phyloP scores from a whole-genome alignment of 2,888 invertebrate species.

The Lissonota sp. region DNA sequence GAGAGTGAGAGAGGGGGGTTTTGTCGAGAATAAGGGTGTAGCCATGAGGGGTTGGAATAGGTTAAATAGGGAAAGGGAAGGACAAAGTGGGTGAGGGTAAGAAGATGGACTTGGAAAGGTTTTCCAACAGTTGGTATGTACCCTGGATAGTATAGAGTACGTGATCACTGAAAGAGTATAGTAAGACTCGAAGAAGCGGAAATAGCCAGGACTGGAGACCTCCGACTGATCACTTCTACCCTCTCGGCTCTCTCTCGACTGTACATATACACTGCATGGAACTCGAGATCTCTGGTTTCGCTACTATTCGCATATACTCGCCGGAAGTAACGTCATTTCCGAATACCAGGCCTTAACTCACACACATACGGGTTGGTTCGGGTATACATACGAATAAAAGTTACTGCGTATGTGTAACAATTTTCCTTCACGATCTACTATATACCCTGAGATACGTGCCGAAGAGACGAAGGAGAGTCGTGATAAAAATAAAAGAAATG shows the following conservation, averaged over 20 bases:
- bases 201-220: slow-evolving; percentile 18
- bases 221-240: slow-evolving; percentile 19
- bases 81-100: neutral
- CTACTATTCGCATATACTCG: slow-evolving; percentile 38
- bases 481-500: slow-evolving; percentile 35
- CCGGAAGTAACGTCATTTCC: slow-evolving; percentile 56
- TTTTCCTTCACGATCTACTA: neutral
- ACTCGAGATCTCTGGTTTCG: slow-evolving; percentile 14
- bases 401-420: neutral
- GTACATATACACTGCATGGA: neutral
- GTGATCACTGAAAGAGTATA: slow-evolving; percentile 53
- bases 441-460: neutral
- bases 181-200: slow-evolving; percentile 33
- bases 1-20: neutral
- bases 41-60: slow-evolving; percentile 4
- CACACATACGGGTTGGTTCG: neutral
- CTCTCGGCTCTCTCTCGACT: neutral
- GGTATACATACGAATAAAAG: slow-evolving; percentile 17
- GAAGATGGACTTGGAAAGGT: slow-evolving; percentile 2
- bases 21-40: slow-evolving; percentile 39
- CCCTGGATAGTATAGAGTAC: slow-evolving; percentile 47
- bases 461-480: slow-evolving; percentile 21
- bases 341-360: slow-evolving; percentile 5
- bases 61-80: slow-evolving; percentile 28
- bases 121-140: slow-evolving; percentile 52